These are phyloP conservation scores for Micrasema longulum DNA, from an alignment of 1,140 invertebrate genomes.

Conservation along the genomic window DNA sequence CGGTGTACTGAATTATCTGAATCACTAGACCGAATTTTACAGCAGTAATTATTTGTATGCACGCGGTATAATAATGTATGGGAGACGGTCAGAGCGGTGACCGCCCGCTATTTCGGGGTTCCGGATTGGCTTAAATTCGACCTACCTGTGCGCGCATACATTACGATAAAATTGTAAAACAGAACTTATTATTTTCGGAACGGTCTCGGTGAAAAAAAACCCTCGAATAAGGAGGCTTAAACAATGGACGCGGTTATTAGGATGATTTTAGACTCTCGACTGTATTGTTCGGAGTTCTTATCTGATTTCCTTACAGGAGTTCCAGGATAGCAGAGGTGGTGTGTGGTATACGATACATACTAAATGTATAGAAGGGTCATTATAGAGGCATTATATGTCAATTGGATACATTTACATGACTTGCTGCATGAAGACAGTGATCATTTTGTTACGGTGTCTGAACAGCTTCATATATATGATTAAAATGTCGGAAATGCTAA, in stretches of 20 bases:
- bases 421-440: neutral
- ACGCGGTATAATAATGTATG: slow-evolving; percentile 41
- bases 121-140: slow-evolving; percentile 33
- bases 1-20: slow-evolving; percentile 48
- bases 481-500: neutral
- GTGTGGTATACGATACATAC: slow-evolving; percentile 3
- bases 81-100: slow-evolving; percentile 27
- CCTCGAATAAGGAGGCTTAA: neutral
- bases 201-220: slow-evolving; percentile 12
- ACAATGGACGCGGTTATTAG: slow-evolving; percentile 7
- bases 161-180: slow-evolving; percentile 15
- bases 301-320: slow-evolving; percentile 15
- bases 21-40: slow-evolving; percentile 52
- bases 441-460: neutral
- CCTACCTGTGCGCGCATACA: slow-evolving; percentile 38
- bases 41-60: slow-evolving; percentile 46
- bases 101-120: slow-evolving; percentile 17
- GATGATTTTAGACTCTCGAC: slow-evolving; percentile 13
- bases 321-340: slow-evolving; percentile 6
- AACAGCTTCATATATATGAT: neutral
- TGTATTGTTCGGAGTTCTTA: slow-evolving; percentile 21
- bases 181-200: neutral
- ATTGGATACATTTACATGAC: slow-evolving; percentile 13
- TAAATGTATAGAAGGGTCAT: slow-evolving; percentile 11
- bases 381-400: slow-evolving; percentile 3